Base-by-base conservation (phyloP, 2,888 invertebrate genomes). In the Tetropium fuscum region DNA sequence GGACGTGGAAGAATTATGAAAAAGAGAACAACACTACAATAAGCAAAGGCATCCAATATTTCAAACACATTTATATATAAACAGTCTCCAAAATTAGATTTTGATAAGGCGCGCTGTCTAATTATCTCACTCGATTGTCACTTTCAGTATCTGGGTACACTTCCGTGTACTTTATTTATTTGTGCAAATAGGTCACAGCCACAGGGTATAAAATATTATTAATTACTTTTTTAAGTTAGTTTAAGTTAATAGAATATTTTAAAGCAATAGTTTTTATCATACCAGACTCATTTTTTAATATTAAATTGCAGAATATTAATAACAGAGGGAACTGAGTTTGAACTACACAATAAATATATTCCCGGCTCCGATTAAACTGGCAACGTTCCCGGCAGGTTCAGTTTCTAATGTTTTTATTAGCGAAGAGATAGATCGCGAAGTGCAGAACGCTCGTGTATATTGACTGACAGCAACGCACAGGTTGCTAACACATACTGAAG, bases 401-500 rank as follows among this genome's bases (percentile, higher is more conserved):
- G 7, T 40, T 27, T 49, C 10, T n/a, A 27, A 2, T 13, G 16
- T 10, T 20, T 36, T 51, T 49, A 8, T 16, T 19, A 22, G 20
- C 22, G 22, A 18, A 18, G 16, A 51, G 5, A 40, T 40, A 70
- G 72, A 72, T 77, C 78, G 78, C 80, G 78, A 74, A 74, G 70
- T 78, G 71, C 73, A 71, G 68, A 68, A 69, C 71, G 70, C 69
- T 67, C 70, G 73, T 69, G 64, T 71, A 55, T 57, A 51, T 70
- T 72, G 63, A 75, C 76, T 75, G 74, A 75, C 79, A 76, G 69
- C 71, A 64, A 73, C 75, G 69, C 70, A 72, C 78, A 75, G 72
- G 75, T 78, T 75, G 74, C 78, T 73, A 82, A 78, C 84, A 83
- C 83, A 83, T 81, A 84, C 85, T 84, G 85, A 84, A 84, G 81